Evolutionary conservation across 2,113 vertebrate genomes (phyloP), one percentile per base, ranked within the genome.

Genomic region (Myotis brandtii): DNA sequence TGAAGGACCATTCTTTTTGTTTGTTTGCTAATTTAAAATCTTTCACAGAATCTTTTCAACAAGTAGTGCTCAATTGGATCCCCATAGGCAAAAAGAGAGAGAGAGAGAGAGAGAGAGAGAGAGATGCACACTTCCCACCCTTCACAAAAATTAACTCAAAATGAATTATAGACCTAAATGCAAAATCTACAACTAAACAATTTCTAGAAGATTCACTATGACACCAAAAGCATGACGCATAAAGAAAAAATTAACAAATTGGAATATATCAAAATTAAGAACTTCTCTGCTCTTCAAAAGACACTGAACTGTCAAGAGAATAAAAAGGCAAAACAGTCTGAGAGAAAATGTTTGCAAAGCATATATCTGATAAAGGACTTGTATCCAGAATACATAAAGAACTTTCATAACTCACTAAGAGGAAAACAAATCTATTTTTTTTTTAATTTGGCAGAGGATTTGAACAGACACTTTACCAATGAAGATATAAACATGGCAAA

Each of bases 121-220:
- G 50, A 82, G 8, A 86, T 32, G 3, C 8, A 56, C 8, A 43
- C 10, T 59, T 86, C 25, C 27, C 9, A 62, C 1, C 30, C 48
- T 94, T 95, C 50, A 56, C 4, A 91, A 96, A 91, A 72, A 52
- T 27, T 50, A 97, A 40, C 16, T 77, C 13, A 77, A 83, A 84
- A 81, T 66, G 9, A 37, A 79, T 82, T 46, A 13, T 43, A 54
- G 21, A 82, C 8, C 34, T 80, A 85, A 93, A 86, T 37, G 37
- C 13, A 84, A 95, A 95, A 62, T 81, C 37, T 92, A 88, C 84
- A 92, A 37, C 59, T 73, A 54, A 64, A 89, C 92, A 75, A 46
- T 30, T 86, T 89, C 43, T n/a, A 37, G 23, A 89, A 89, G 8
- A 76, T 34, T 46, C 21, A 32, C 25, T 48, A 30, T 10, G 32